A percentile compares a stretch with the other conserved stretches of the same genome.
phyloP scores from a whole-genome alignment of 2,888 invertebrate genomes.

The Cephus spinipes region DNA sequence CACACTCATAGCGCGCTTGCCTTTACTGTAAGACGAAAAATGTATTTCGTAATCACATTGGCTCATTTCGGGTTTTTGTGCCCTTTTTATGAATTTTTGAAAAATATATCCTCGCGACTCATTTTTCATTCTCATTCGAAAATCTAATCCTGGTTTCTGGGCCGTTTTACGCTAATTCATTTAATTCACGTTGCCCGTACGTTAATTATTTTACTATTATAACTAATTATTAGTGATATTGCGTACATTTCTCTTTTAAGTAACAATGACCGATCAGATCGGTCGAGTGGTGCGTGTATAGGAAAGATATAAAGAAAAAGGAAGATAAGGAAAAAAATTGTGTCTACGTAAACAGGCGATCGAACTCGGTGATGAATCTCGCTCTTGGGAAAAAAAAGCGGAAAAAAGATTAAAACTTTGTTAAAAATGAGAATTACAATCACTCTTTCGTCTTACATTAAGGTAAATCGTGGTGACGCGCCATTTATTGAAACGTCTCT shows the following conservation, averaged over 20 bases:
- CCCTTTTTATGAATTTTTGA: background rate
- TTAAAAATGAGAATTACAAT: background rate
- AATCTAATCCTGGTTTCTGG: background rate
- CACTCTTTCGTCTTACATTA: background rate
- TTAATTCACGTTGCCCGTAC: background rate
- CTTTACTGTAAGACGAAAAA: constrained; percentile 29
- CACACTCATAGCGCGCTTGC: constrained; percentile 8
- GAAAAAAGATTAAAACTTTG: background rate
- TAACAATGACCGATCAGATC: background rate
- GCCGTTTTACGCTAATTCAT: background rate
- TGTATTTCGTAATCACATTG: background rate
- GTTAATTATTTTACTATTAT: background rate
- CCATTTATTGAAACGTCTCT: background rate
- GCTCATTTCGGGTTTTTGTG: background rate
- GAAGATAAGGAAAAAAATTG: background rate
- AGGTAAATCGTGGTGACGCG: background rate
- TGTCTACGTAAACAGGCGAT: background rate
- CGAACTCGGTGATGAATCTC: background rate
- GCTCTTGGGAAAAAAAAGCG: background rate
- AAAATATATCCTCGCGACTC: background rate
- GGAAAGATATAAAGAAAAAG: background rate
- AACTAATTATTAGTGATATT: background rate
- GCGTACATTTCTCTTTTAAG: background rate
- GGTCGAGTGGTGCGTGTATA: background rate
- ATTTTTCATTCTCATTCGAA: background rate